Evolutionary conservation across 1,140 invertebrate species (phyloP).

Genomic region (Achatina immaculata): DNA sequence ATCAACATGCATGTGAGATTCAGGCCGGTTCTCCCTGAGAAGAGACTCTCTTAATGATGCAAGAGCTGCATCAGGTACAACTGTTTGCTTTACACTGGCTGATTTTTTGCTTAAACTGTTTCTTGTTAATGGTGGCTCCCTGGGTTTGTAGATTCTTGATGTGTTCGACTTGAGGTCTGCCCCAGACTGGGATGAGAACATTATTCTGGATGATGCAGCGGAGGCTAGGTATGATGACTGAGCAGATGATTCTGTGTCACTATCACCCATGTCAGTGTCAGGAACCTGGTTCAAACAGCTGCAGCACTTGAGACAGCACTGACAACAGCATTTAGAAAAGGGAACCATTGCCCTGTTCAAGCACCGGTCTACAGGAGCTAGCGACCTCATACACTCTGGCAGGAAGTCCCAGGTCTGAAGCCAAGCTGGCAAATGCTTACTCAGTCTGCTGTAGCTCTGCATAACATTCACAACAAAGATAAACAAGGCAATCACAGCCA

Average conservation of each 20-base stretch:
- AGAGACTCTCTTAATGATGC: no score
- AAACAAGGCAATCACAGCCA: slow-evolving; percentile 58
- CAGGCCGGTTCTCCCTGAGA: no score
- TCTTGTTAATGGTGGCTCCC: neutral
- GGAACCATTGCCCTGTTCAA: slow-evolving; percentile 12
- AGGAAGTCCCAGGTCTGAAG: slow-evolving; percentile 74
- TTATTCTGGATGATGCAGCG: slow-evolving; percentile 16
- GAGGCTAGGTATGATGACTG: slow-evolving; percentile 17
- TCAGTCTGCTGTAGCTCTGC: slow-evolving; percentile 63
- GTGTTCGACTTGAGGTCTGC: neutral
- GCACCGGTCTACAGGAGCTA: slow-evolving; percentile 66
- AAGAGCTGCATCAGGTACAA: neutral
- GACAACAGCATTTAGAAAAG: slow-evolving; percentile 23
- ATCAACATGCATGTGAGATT: no score
- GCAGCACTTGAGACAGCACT: slow-evolving; percentile 28
- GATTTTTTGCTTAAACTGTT: slow-evolving; percentile 29
- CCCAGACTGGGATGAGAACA: neutral
- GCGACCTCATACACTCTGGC: slow-evolving; percentile 72
- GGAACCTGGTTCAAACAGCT: slow-evolving; percentile 15
- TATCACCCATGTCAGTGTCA: slow-evolving; percentile 25
- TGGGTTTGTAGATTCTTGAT: slow-evolving; percentile 22
- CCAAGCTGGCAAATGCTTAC: slow-evolving; percentile 67
- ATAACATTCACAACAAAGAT: slow-evolving; percentile 68
- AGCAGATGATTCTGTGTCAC: slow-evolving; percentile 17
- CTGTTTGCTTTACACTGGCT: neutral